A percentile compares a stretch with the other conserved stretches of the same genome.
These are phyloP conservation scores for Falco biarmicus DNA, from an alignment of 2,797 vertebrate species.

Conservation along the genomic window DNA sequence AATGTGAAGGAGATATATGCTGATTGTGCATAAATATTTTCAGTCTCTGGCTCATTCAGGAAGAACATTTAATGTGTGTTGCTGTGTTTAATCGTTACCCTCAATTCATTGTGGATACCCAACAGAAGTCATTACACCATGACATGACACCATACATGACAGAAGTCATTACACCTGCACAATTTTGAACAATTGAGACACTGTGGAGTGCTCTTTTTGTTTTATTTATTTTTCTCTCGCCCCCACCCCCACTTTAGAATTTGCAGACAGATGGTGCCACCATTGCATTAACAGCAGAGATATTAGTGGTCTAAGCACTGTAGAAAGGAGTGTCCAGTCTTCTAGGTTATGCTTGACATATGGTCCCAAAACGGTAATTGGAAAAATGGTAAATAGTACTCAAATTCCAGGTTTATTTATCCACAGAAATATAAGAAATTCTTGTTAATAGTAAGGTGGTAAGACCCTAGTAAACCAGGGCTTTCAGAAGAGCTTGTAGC, in stretches of 20 bases:
- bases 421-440: neutral
- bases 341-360: neutral
- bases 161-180: neutral
- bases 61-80: neutral
- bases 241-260: neutral
- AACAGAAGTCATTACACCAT: neutral
- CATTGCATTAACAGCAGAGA: neutral
- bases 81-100: neutral
- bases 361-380: neutral
- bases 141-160: too few species aligned
- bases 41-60: neutral
- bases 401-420: neutral
- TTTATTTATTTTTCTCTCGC: neutral
- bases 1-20: neutral
- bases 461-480: neutral
- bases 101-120: neutral
- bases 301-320: neutral
- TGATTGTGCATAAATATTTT: neutral
- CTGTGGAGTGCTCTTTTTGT: neutral
- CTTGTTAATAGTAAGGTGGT: neutral
- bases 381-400: neutral
- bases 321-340: neutral
- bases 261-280: neutral
- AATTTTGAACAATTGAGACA: neutral
- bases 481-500: neutral